These are phyloP conservation scores for Circaetus gallicus DNA, from an alignment of 2,113 vertebrate species.

Conservation along the genomic window DNA sequence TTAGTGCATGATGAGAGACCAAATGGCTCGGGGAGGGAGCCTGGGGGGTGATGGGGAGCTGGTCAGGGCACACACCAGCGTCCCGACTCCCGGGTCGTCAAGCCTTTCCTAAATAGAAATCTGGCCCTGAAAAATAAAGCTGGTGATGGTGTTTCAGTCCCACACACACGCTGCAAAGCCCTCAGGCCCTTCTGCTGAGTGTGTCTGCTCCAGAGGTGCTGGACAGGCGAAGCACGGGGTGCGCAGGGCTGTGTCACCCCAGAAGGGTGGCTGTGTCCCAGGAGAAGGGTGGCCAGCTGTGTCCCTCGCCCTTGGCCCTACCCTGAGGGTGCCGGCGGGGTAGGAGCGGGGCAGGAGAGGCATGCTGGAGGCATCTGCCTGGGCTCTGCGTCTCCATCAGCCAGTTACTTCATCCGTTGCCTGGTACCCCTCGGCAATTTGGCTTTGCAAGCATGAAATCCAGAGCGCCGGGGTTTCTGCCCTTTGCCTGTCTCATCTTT, in stretches of 20 bases:
- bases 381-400: background rate
- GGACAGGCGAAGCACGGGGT: background rate
- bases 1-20: constrained; percentile 19
- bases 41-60: background rate
- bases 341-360: background rate
- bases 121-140: background rate
- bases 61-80: background rate
- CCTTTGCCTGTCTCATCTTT: background rate
- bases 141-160: background rate
- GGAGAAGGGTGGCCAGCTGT: rapidly evolving
- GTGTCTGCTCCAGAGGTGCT: background rate
- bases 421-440: no score
- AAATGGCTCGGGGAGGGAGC: background rate
- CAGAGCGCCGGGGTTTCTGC: background rate
- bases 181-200: background rate
- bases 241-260: rapidly evolving
- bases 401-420: rapidly evolving
- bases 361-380: background rate
- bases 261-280: background rate
- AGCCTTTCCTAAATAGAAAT: background rate
- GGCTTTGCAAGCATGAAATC: background rate
- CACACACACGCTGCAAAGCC: background rate
- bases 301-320: background rate
- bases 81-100: background rate
- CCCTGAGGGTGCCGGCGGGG: background rate